A percentile compares a stretch with the other conserved stretches of the same genome.
Conservation (phyloP, 2,113 vertebrate genomes). For the Thamnaconus septentrionalis region DNA sequence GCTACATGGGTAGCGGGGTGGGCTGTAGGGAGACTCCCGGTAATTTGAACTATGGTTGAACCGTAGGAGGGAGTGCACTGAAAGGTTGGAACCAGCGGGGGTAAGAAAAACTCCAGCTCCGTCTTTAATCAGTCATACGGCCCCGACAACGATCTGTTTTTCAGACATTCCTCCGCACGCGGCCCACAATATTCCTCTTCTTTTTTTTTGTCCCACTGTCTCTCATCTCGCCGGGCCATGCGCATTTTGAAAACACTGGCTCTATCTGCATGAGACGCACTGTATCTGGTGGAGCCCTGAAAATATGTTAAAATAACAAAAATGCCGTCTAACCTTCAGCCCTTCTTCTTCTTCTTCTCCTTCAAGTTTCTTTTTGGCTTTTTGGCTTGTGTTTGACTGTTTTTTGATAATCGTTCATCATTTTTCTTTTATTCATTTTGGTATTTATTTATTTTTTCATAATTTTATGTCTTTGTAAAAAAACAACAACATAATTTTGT, state of each 20-base stretch:
- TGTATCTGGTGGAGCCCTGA: no score
- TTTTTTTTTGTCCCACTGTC: conserved; percentile 21
- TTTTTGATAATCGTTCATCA: no score
- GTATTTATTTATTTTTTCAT: conserved; percentile 2
- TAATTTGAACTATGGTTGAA: conserved; percentile 64
- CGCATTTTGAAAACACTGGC: no score
- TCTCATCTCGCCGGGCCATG: background rate
- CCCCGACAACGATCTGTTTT: conserved; percentile 21
- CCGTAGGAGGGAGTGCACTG: conserved; percentile 54
- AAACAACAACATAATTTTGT: no score
- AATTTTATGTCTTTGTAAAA: conserved; percentile 22
- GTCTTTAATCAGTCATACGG: conserved; percentile 50
- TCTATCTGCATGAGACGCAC: no score
- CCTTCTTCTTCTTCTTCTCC: no score
- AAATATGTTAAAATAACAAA: no score
- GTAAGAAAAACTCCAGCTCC: conserved; percentile 41
- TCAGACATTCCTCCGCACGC: conserved; percentile 37
- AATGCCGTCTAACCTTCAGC: no score
- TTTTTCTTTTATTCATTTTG: background rate
- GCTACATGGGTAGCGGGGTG: conserved; percentile 11
- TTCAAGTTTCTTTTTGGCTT: no score
- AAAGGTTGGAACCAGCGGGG: conserved; percentile 54
- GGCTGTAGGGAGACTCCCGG: conserved; percentile 29
- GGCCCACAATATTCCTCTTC: no score
- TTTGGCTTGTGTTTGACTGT: no score